Evolutionary conservation across 1,140 invertebrate species (phyloP).

Genomic region (Amyelois transitella): DNA sequence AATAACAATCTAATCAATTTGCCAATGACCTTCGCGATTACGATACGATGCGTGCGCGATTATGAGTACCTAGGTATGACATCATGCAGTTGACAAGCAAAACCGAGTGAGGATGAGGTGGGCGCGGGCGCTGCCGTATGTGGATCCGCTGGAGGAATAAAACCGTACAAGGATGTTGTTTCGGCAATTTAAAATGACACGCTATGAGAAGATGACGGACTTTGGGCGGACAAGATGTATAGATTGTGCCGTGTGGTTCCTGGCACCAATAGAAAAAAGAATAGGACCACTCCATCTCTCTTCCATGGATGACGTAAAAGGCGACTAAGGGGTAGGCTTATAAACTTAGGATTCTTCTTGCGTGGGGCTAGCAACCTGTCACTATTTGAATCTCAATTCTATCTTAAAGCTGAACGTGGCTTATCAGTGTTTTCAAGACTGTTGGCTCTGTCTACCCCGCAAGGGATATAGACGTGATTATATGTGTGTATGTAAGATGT

Average conservation of each 20-base stretch:
- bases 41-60: background rate
- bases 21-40: background rate
- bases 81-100: constrained; percentile 1
- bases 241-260: background rate
- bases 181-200: background rate
- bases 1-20: background rate
- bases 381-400: too few species aligned
- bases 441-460: too few species aligned
- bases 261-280: too few species aligned
- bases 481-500: too few species aligned
- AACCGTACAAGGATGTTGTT: background rate
- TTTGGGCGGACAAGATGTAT: background rate
- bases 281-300: too few species aligned
- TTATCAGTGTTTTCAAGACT: too few species aligned
- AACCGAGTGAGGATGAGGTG: background rate
- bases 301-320: too few species aligned
- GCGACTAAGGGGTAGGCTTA: too few species aligned
- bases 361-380: too few species aligned
- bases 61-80: background rate
- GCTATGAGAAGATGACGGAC: background rate
- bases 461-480: too few species aligned
- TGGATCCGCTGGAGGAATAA: background rate
- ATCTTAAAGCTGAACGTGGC: too few species aligned
- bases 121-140: background rate
- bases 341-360: too few species aligned